Base-by-base conservation (phyloP, 2,888 invertebrate species). In the Rotaria socialis region DNA sequence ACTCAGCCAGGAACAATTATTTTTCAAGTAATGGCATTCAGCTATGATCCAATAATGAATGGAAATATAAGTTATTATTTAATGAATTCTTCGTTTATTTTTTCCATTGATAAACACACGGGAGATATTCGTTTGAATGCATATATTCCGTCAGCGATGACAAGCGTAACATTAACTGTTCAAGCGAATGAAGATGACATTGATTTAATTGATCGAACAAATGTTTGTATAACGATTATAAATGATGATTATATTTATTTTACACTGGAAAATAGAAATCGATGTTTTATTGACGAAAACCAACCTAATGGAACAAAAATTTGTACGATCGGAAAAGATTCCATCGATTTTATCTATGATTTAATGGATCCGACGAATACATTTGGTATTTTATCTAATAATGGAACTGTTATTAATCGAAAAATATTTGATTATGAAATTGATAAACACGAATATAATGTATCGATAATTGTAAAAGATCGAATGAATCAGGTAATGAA, bases 391-490 rank as follows among this genome's bases (percentile, higher is more conserved):
- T 35, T 67, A 67, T 7, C 75, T 47, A 43, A 19, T 47, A 24
- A 43, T 47, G 75, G 75, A 24, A 80, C 75, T 2, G 47, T 80
- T 47, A 11, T 47, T 8, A 80, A 24, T 43, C 22, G 41, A 24
- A 80, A 80, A 47, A 80, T 47, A 80, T 80, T 80, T 80, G 47
- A 80, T 47, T 80, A 80, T 47, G 75, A 80, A 47, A 11, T 22
- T 8, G 75, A 80, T 80, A 14, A 80, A 47, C 47, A 43, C 4
- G 47, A 80, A 24, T 47, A 80, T 24, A 47, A 80, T 47, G 10
- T 80, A 10, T 47, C 75, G n/a, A 47, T 80, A 6, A 6, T 80
- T 10, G 75, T 47, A 10, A 16, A 43, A 24, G 75, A 80, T 47
- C 35, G 14, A 35, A 27, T 16, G 1, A 67, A 67, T 67, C 67